These are phyloP conservation scores for Paracentrotus lividus DNA, from an alignment of 53 echinoderm and acorn worm species.

Conservation along the genomic window DNA sequence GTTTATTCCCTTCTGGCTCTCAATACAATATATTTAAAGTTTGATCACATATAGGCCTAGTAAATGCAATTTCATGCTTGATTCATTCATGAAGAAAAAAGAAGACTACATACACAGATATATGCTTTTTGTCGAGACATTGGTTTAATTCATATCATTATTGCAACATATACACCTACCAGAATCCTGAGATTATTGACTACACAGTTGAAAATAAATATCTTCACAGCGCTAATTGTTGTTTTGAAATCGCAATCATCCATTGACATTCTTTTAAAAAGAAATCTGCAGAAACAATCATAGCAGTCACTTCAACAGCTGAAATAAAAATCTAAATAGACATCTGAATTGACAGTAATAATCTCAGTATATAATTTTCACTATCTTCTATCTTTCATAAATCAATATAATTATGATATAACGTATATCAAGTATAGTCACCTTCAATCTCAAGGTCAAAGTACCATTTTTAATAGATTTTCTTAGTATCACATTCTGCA, in stretches of 20 bases:
- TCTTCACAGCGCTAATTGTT: conserved; percentile 6
- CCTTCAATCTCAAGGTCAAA: neutral
- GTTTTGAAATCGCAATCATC: conserved; percentile 1
- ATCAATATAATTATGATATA: neutral
- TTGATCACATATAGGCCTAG: too few species aligned
- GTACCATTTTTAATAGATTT: neutral
- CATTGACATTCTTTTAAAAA: neutral
- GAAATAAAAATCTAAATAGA: neutral
- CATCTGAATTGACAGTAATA: neutral
- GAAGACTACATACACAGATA: neutral
- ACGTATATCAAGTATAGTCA: neutral
- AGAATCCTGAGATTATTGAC: conserved; percentile 56
- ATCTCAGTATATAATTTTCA: neutral
- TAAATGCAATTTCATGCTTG: too few species aligned
- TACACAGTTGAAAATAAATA: conserved; percentile 58
- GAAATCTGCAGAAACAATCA: conserved; percentile 9
- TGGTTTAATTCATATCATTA: conserved; percentile 63
- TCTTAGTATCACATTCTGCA: neutral
- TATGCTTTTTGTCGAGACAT: conserved; percentile 53
- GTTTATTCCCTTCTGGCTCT: neutral
- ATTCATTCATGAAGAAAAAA: too few species aligned
- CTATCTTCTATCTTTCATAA: neutral
- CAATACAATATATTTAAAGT: too few species aligned
- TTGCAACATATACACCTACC: conserved; percentile 63
- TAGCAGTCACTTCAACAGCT: neutral